phyloP scores from a whole-genome alignment of 1,140 invertebrate genomes.

The Agrypnia vestita region DNA sequence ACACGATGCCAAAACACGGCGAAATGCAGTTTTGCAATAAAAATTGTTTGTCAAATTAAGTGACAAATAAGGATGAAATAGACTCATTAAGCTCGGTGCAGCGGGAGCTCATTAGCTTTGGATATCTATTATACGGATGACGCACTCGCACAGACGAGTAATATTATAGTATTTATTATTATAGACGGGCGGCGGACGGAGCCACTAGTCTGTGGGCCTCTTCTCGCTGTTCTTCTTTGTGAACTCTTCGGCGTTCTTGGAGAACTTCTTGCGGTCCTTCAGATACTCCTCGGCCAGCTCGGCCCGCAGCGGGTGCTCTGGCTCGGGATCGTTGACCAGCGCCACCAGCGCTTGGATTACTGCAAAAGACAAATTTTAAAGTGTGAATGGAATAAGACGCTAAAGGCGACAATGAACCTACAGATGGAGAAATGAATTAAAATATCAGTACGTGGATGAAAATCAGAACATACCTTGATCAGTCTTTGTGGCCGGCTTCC shows the following conservation, averaged over 20 bases:
- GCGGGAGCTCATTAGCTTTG: not conserved
- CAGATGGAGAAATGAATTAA: not conserved
- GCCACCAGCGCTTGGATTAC: conserved; percentile 97
- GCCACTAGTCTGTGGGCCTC: conserved; percentile 85
- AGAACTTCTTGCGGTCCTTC: conserved; percentile 97
- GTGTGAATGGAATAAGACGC: not conserved
- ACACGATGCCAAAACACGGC: no score
- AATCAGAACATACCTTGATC: conserved; percentile 86
- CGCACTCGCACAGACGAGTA: no score
- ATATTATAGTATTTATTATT: not conserved
- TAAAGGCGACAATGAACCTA: conserved; percentile 15
- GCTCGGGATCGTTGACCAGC: conserved; percentile 98
- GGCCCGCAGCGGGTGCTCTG: conserved; percentile 96
- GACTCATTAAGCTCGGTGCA: not conserved
- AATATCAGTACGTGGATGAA: not conserved
- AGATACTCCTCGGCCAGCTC: conserved; percentile 98
- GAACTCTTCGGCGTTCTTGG: conserved; percentile 98
- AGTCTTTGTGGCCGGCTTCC: conserved; percentile 99
- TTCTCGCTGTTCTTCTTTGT: conserved; percentile 99
- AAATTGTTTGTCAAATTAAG: no score
- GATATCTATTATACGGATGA: not conserved
- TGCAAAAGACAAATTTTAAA: conserved; percentile 70
- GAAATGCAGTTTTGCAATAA: no score
- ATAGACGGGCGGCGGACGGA: not conserved
- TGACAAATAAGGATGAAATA: no score